Conservation (phyloP, 2,888 invertebrate genomes). For the Aphodius sticticus region DNA sequence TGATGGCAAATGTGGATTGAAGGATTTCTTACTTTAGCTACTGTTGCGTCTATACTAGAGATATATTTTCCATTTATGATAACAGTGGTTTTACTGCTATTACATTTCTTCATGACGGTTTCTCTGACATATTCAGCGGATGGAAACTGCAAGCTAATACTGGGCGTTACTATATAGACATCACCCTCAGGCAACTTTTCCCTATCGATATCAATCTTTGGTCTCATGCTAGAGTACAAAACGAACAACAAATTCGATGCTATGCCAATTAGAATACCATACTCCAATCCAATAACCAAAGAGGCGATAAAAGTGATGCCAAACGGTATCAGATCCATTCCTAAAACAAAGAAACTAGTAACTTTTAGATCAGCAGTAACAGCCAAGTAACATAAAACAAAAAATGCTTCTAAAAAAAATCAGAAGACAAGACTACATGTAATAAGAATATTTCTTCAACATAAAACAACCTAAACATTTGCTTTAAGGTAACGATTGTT, state of each 20-base stretch:
- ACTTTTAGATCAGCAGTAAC: not conserved
- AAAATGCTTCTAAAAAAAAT: not conserved
- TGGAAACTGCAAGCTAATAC: conserved; percentile 79
- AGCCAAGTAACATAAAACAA: not conserved
- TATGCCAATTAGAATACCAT: conserved; percentile 71
- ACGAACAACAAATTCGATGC: conserved; percentile 62
- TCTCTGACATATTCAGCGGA: conserved; percentile 78
- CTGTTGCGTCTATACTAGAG: conserved; percentile 68
- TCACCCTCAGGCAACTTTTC: conserved; percentile 56
- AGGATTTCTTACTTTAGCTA: conserved; percentile 63
- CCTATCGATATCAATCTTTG: conserved; percentile 53
- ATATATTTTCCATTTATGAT: conserved; percentile 65
- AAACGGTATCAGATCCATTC: conserved; percentile 67
- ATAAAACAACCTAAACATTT: no score
- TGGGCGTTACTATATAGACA: conserved; percentile 70
- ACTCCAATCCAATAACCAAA: conserved; percentile 68
- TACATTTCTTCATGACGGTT: conserved; percentile 56
- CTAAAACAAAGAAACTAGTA: conserved; percentile 55
- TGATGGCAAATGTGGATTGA: not conserved
- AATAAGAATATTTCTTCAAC: no score
- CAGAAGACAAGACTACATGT: no score
- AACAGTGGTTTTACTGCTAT: conserved; percentile 47
- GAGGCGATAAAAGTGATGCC: conserved; percentile 66
- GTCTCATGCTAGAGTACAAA: conserved; percentile 64
- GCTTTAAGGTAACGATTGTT: no score